phyloP scores from a whole-genome alignment of 2,888 invertebrate genomes.

The Ephialtes manifestator region DNA sequence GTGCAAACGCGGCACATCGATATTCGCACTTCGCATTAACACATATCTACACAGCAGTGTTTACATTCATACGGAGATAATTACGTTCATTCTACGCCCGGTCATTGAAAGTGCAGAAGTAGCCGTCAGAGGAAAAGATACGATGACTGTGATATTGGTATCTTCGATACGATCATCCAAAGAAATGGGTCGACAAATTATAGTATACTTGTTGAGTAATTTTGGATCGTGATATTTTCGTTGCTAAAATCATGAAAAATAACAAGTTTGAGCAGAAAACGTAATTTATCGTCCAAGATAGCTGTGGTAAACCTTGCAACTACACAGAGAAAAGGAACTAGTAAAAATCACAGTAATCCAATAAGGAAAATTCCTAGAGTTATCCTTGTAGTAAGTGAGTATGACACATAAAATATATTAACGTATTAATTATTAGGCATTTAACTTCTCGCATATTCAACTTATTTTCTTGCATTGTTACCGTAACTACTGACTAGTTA shows the following conservation, averaged over 20 bases:
- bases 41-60: constrained; percentile 44
- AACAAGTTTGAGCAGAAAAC: background rate
- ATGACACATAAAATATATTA: no score
- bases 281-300: no score
- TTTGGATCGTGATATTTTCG: background rate
- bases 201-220: constrained; percentile 5
- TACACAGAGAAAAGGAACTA: no score
- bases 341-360: no score
- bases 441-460: no score
- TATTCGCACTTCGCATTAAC: constrained; percentile 50
- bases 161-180: background rate
- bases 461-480: no score
- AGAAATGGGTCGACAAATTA: constrained; percentile 12
- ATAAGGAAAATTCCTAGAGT: no score
- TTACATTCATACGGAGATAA: constrained; percentile 57
- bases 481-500: no score
- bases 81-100: constrained; percentile 63
- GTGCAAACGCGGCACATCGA: constrained; percentile 21
- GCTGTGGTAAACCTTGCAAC: no score
- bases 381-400: no score
- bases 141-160: constrained; percentile 10
- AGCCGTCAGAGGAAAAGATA: constrained; percentile 16
- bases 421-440: no score
- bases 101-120: constrained; percentile 47
- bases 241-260: background rate